Evolutionary conservation across 2,888 invertebrate genomes (phyloP).

Genomic region (Scrobipalpa costella): DNA sequence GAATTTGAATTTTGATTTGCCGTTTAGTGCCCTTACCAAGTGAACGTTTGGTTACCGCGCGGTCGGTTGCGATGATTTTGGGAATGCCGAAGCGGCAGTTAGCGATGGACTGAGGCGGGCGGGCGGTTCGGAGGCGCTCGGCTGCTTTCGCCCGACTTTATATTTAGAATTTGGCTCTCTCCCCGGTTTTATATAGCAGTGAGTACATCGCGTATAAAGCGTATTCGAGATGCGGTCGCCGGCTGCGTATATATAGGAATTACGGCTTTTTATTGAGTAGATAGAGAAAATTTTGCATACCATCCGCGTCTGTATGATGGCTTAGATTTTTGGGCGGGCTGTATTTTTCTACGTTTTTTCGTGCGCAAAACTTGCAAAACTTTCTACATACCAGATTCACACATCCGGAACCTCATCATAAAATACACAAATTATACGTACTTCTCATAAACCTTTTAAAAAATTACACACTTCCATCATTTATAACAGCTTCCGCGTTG

Average conservation of each 20-base stretch:
- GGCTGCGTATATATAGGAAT: constrained; percentile 76
- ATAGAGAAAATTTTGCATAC: constrained; percentile 76
- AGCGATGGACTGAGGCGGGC: constrained; percentile 78
- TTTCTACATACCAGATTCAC: too few species aligned
- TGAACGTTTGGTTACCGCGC: constrained; percentile 69
- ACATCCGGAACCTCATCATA: too few species aligned
- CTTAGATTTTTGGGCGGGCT: constrained; percentile 56
- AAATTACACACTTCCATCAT: not conserved
- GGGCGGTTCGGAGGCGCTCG: constrained; percentile 71
- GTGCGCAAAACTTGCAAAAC: constrained; percentile 18
- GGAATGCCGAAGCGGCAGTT: constrained; percentile 74
- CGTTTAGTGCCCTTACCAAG: constrained; percentile 65
- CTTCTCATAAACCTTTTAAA: not conserved
- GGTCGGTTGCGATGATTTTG: constrained; percentile 64
- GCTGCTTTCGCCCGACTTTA: constrained; percentile 75
- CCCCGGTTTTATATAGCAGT: constrained; percentile 82
- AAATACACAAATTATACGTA: too few species aligned
- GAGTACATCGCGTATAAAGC: constrained; percentile 80
- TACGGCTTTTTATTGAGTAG: constrained; percentile 77
- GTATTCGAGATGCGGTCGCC: constrained; percentile 77
- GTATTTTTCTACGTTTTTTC: constrained; percentile 42
- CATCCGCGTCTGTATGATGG: constrained; percentile 52
- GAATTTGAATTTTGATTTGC: constrained; percentile 53
- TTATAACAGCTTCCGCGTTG: not conserved
- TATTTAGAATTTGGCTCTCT: constrained; percentile 84